A percentile compares a stretch with the other conserved stretches of the same genome.
Evolutionary conservation across 2,113 vertebrate genomes (phyloP).

Genomic region (Lophura nycthemera): DNA sequence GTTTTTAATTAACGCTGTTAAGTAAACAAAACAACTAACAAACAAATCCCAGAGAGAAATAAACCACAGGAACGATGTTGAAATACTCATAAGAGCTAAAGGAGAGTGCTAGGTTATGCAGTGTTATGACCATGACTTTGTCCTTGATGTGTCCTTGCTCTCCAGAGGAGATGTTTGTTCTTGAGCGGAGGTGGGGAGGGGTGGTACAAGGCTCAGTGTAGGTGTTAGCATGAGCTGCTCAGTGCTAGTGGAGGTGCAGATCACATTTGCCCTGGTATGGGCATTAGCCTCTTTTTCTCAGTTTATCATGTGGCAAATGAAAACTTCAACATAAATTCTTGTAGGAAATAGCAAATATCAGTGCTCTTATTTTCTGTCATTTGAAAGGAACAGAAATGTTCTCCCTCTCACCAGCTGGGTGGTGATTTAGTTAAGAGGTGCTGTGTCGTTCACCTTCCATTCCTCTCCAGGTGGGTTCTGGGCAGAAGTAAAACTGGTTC

Average conservation of each 20-base stretch:
- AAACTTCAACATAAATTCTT: background rate
- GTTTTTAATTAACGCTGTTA: conserved; percentile 65
- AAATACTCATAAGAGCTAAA: conserved; percentile 50
- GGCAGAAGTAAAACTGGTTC: background rate
- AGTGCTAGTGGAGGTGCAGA: background rate
- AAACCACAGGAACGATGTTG: conserved; percentile 19
- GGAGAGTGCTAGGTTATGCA: background rate
- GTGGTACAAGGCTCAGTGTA: background rate
- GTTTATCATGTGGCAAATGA: background rate
- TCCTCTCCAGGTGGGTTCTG: rapidly evolving
- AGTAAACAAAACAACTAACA: conserved; percentile 69
- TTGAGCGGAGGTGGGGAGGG: background rate
- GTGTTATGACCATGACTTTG: background rate
- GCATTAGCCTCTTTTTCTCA: background rate
- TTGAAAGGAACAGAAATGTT: background rate
- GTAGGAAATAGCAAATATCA: background rate
- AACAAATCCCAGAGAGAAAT: conserved; percentile 57
- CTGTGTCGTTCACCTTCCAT: rapidly evolving
- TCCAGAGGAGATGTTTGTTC: background rate
- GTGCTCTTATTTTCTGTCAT: background rate
- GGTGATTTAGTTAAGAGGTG: background rate
- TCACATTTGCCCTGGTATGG: rapidly evolving
- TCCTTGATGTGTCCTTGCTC: conserved; percentile 53
- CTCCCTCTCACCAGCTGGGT: rapidly evolving
- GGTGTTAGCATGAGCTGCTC: background rate